Base-by-base conservation (phyloP, 2,888 invertebrate genomes). In the Rhagonycha fulva region DNA sequence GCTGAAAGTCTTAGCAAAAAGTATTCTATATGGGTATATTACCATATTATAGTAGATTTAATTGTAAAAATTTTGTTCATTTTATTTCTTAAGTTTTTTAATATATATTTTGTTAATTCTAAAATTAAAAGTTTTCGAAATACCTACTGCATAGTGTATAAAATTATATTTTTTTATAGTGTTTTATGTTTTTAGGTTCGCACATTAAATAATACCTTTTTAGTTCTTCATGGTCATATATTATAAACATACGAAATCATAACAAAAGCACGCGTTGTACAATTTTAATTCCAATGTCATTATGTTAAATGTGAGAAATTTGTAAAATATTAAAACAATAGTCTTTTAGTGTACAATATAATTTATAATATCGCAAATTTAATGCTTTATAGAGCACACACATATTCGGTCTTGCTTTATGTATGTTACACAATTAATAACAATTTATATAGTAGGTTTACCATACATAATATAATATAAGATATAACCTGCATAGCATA, bases 211-310 rank as follows among this genome's bases (percentile, higher is more conserved):
- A 76, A 77, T 70, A 76, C 70, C 74, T 77, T 79, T 77, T 70
- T 74, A 78, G 73, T 77, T 76, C 72, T 70, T 74, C 80, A 81
- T 76, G 80, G 80, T 78, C 82, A 26, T 19, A 47, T 47, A 66
- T 66, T 66, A 80, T 80, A 80, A 79, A 78, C 80, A 81, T 81
- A 81, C 69, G 74, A 76, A 76, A 76, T 71, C 74, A 74, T 80
- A 80, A 81, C 81, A 81, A 79, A 82, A 79, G 81, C 82, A 82
- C 82, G 82, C 82, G 82, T 80, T 80, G 84, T 82, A 82, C 81
- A 84, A 86, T 87, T 85, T 84, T 66, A 66, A 84, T 86, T 85
- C 86, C 87, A 87, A 86, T 87, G 87, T 86, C 87, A 85, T 82
- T 82, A 81, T 80, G 77, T 79, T 85, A 84, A 85, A 85, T 86